Evolutionary conservation across 2,888 invertebrate species (phyloP).

Genomic region (Adelognathus sp.): DNA sequence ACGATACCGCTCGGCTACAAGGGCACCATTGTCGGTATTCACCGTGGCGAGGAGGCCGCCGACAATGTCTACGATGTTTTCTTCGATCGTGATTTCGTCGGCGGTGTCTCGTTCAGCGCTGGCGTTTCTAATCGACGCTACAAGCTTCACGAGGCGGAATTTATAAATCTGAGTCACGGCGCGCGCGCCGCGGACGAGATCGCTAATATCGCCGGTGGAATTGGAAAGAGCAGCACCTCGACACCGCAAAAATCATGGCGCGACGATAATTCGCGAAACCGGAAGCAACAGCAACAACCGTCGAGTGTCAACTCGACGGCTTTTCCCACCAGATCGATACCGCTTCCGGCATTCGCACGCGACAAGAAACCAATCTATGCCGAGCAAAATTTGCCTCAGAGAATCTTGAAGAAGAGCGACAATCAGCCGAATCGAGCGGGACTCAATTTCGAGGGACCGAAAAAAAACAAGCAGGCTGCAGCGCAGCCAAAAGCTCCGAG

Average conservation of each 20-base stretch:
- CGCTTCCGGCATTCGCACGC: constrained; percentile 45
- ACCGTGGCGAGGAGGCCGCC: constrained; percentile 82
- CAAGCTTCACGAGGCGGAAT: constrained; percentile 82
- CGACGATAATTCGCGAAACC: not conserved
- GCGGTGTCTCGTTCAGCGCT: constrained; percentile 56
- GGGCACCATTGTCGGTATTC: constrained; percentile 92
- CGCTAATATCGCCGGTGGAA: constrained; percentile 65
- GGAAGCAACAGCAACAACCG: constrained; percentile 52
- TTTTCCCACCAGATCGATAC: constrained; percentile 57
- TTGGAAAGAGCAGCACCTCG: constrained; percentile 61
- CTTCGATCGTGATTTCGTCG: constrained; percentile 89
- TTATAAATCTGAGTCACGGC: constrained; percentile 86
- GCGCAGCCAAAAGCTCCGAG: constrained; percentile 39
- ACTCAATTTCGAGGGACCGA: constrained; percentile 10
- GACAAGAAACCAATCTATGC: constrained; percentile 18
- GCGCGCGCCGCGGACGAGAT: constrained; percentile 78
- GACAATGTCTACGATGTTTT: constrained; percentile 89
- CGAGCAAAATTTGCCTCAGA: constrained; percentile 42
- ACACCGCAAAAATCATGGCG: constrained; percentile 23
- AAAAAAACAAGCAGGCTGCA: constrained; percentile 35
- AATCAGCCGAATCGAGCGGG: constrained; percentile 22
- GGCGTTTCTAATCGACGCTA: constrained; percentile 80
- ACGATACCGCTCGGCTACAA: constrained; percentile 91
- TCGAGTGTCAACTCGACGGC: constrained; percentile 66
- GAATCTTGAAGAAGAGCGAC: constrained; percentile 62